phyloP scores from a whole-genome alignment of 53 echinoderm and acorn worm genomes.

The Luidia sarsii region DNA sequence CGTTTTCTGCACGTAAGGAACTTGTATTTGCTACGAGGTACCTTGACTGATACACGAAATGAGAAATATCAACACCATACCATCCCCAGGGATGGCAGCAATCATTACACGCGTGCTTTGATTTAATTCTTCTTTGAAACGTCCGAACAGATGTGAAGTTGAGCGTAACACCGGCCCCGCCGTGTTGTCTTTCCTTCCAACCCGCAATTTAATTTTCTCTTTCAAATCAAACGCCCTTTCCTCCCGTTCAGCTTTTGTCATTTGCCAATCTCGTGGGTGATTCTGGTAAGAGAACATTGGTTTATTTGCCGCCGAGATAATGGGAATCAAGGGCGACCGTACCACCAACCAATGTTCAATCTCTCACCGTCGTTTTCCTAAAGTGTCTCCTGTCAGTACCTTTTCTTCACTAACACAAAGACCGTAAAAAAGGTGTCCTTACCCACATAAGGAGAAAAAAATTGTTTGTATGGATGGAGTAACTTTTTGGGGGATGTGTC shows the following conservation, averaged over 20 bases:
- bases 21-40: constrained; percentile 30
- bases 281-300: constrained; percentile 42
- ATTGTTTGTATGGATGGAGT: background rate
- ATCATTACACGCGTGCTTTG: constrained; percentile 52
- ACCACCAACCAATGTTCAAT: constrained; percentile 26
- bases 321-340: constrained; percentile 40
- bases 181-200: constrained; percentile 50
- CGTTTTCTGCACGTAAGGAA: too few species aligned
- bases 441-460: background rate
- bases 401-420: constrained; percentile 39
- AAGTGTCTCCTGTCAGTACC: constrained; percentile 1
- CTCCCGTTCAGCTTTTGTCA: constrained; percentile 44
- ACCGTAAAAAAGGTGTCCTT: constrained; percentile 23
- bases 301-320: constrained; percentile 39
- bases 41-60: constrained; percentile 18
- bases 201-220: constrained; percentile 55
- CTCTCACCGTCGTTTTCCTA: background rate
- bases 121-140: constrained; percentile 58
- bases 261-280: constrained; percentile 46
- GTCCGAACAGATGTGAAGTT: constrained; percentile 58
- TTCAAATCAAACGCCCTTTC: constrained; percentile 46
- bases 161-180: constrained; percentile 54
- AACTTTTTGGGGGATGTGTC: constrained; percentile 1
- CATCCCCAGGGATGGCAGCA: constrained; percentile 20
- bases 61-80: constrained; percentile 20